Conservation (phyloP, 2,797 vertebrate genomes). For the Passerculus sandwichensis region DNA sequence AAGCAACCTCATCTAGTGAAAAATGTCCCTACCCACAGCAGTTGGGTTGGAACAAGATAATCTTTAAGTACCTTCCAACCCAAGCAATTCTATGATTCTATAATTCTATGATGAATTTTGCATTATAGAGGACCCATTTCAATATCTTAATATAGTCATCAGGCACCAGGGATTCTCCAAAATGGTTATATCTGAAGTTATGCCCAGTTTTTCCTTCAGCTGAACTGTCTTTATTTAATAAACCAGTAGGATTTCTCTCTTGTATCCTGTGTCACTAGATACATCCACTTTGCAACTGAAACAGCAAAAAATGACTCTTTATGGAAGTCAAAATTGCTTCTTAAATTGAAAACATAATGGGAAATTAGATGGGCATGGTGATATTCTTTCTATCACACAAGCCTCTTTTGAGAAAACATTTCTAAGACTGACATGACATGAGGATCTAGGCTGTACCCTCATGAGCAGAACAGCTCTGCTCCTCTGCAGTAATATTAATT, state of each 20-base stretch:
- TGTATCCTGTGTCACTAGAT: not conserved
- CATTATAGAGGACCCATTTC: not conserved
- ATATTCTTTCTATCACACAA: not conserved
- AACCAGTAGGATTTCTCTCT: not conserved
- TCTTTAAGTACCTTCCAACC: not conserved
- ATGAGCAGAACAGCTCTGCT: not conserved
- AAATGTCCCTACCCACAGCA: rapidly evolving
- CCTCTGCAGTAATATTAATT: not conserved
- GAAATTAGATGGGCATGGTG: not conserved
- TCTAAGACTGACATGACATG: not conserved
- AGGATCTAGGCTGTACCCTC: not conserved
- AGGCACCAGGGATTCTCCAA: not conserved
- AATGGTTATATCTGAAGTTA: not conserved
- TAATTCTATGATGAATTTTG: not conserved
- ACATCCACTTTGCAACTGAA: not conserved
- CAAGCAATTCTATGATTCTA: not conserved
- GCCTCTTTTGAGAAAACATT: not conserved
- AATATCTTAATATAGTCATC: not conserved
- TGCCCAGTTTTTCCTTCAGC: not conserved
- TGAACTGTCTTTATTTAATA: not conserved
- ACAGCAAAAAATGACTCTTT: not conserved
- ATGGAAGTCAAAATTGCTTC: not conserved
- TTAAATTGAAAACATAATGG: not conserved
- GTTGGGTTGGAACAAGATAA: not conserved
- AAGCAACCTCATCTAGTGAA: not conserved